phyloP scores from a whole-genome alignment of 2,113 vertebrate species.

The Chunga burmeisteri region DNA sequence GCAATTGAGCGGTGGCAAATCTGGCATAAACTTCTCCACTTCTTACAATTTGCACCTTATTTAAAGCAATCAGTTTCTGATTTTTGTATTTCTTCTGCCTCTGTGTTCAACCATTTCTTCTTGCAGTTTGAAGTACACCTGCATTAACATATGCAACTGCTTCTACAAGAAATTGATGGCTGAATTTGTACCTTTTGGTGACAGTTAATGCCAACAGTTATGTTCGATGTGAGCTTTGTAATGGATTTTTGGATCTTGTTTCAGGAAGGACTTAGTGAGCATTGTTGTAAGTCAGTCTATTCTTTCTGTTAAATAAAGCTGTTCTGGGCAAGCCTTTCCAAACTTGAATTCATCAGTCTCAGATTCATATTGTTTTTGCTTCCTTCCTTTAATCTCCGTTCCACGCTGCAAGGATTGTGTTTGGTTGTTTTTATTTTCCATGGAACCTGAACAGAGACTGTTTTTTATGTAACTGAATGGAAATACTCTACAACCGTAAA shows the following conservation, averaged over 20 bases:
- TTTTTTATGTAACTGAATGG: background rate
- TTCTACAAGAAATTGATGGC: background rate
- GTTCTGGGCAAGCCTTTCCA: background rate
- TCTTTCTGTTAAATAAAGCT: conserved; percentile 39
- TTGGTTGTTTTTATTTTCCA: conserved; percentile 33
- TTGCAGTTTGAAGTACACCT: background rate
- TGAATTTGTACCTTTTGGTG: background rate
- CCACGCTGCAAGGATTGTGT: background rate
- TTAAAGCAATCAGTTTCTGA: background rate
- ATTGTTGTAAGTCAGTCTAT: background rate
- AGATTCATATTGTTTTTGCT: conserved; percentile 27
- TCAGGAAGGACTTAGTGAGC: conserved; percentile 12
- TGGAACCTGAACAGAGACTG: background rate
- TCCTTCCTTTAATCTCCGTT: conserved; percentile 63
- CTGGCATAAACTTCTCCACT: background rate
- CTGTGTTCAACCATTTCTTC: background rate
- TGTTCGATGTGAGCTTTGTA: background rate
- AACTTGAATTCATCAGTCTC: background rate
- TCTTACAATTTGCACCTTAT: background rate
- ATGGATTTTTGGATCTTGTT: background rate
- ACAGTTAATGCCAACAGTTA: background rate
- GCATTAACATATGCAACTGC: background rate
- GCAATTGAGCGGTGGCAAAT: background rate
- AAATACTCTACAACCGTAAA: background rate
- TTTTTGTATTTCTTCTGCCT: background rate